Base-by-base conservation (phyloP, 1,140 invertebrate species). In the Protaetia brevitarsis region DNA sequence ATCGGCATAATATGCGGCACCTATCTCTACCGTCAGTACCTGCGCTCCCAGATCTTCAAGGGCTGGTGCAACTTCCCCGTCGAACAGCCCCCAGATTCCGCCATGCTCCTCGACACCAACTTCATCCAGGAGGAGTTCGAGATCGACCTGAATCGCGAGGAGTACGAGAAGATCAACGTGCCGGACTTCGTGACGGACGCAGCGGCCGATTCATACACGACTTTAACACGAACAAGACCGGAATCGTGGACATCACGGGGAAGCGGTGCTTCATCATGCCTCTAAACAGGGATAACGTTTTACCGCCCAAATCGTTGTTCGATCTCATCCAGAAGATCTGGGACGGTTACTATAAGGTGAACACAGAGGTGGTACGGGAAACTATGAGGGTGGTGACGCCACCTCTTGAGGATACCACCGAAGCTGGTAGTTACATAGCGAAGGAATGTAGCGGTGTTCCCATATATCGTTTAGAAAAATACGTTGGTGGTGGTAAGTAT, bases 251-350 rank as follows among this genome's bases (percentile, higher is more conserved):
- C 79, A 80, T 86, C 8, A 88, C 88, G 58, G 85, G 86, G 21
- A 74, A 73, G 26, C 86, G 89, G 13, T 97, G 95, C 80, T 97
- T 95, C 78, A 86, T 95, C 2, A 94, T 96, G 92, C 89, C 91
- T 6, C 80, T 97, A 66, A 89, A 96, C 80, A 85, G 89, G 34
- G 82, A 84, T 31, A 82, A 86, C 61, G 88, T 94, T 63, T 82
- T 94, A 72, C 89, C 89, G 3, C 94, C 94, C 3, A 84, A 82
- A 62, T 87, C 86, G 64, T 83, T 96, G 68, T 85, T 87, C 70
- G 89, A 94, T 81, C 84, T 94, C 4, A 82, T 96, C 63, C 81
- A 85, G 58, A 94, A 94, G 79, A 91, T 94, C 87, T 84, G 83
- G 71, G 83, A 87, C 70, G 92, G 89, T 3, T 90, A 92, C 74